phyloP scores from a whole-genome alignment of 1,140 invertebrate genomes.

The Holotrichia oblita region DNA sequence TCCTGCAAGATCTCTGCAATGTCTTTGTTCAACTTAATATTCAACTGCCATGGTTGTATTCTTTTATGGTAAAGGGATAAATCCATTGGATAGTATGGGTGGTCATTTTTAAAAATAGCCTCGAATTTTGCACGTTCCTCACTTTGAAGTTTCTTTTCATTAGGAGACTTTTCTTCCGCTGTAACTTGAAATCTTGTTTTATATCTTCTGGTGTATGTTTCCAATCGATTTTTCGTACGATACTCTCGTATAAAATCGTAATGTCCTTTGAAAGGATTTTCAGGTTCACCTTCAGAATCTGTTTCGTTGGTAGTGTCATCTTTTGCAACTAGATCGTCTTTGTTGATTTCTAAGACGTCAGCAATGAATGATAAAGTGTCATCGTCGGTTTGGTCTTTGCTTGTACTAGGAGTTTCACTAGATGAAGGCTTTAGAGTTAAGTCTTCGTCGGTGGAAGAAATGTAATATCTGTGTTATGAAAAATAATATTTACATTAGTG shows the following conservation, averaged over 20 bases:
- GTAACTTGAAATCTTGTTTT: background rate
- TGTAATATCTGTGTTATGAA: background rate
- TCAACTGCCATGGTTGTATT: background rate
- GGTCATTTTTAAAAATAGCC: constrained; percentile 31
- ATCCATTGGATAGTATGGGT: constrained; percentile 20
- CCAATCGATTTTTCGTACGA: constrained; percentile 23
- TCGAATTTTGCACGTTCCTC: constrained; percentile 29
- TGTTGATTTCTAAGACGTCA: constrained; percentile 40
- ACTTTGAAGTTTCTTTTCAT: background rate
- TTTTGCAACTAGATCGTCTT: background rate
- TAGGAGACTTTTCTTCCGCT: background rate
- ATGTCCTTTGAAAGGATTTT: constrained; percentile 31
- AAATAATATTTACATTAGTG: no score
- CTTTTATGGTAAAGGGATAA: background rate
- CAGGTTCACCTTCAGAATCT: background rate
- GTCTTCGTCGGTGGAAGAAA: background rate
- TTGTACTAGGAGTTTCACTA: background rate
- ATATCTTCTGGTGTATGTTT: background rate
- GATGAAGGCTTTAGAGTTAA: background rate
- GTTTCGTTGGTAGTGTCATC: background rate
- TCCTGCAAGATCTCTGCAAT: background rate
- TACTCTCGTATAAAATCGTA: constrained; percentile 36
- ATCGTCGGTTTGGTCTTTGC: constrained; percentile 37
- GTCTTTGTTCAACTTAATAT: background rate
- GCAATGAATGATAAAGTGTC: constrained; percentile 43